Base-by-base conservation (phyloP, 2,888 invertebrate species). In the Tricholauxania praeusta region DNA sequence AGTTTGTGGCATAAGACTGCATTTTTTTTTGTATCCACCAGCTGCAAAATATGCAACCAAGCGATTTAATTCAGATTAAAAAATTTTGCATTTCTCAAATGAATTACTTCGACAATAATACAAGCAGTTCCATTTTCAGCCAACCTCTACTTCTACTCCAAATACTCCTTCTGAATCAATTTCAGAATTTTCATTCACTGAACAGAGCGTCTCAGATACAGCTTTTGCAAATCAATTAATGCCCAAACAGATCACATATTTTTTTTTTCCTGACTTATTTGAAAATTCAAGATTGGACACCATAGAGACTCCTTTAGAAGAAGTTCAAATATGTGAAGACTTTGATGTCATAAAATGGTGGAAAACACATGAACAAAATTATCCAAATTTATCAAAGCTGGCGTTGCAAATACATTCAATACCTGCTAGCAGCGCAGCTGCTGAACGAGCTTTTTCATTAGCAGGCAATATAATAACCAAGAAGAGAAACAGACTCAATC, bases 341-440 rank as follows among this genome's bases (percentile, higher is more conserved):
- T 28, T 28, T 28, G 28, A 28, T 28, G 28, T 28, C 28, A 28
- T 28, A 4, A 28, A 28, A 28, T 28, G 28, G 28, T 28, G 28
- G 28, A 28, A 28, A 28, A 3, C 28, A 28, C 28, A 28, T 4
- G 28, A 28, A 28, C 2, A 28, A 28, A 28, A 28, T 2, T 28
- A 28, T 28, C 28, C 28, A 28, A 3, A 28, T 28, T 28, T 28
- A 3, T 28, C 28, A 4, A 28, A 28, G 28, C 28, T 28, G 3
- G 28, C 28, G 28, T 28, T 3, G 0, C 28, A 28, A 28, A 28
- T 22, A 3, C 22, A 22, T 22, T 22, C 70, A 15, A 76, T 77
- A 59, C 77, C 76, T 49, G 64, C 77, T 7, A 76, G 74, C 60
- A 76, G 75, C 73, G 75, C 75, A 51, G 72, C 72, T 3, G 68